phyloP scores from a whole-genome alignment of 1,140 invertebrate species.

The Heterodera carotae region DNA sequence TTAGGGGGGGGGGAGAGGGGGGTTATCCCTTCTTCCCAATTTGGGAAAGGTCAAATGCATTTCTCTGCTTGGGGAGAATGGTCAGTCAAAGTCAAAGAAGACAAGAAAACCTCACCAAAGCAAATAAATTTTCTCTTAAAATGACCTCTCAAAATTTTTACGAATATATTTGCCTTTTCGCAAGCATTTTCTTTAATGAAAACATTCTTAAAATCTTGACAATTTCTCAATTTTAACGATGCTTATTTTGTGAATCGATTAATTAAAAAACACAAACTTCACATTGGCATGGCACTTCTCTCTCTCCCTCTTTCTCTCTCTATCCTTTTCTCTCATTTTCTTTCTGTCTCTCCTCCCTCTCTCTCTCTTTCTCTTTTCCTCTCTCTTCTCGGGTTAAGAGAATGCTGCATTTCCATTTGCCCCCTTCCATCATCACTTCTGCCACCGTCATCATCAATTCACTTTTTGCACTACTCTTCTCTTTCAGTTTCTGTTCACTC shows the following conservation, averaged over 20 bases:
- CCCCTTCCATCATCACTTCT: neutral
- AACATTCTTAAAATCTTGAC: no score
- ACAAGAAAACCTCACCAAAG: neutral
- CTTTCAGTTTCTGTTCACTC: neutral
- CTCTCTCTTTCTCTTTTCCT: neutral
- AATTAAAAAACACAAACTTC: neutral
- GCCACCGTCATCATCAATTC: neutral
- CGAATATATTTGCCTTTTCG: no score
- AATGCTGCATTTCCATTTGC: no score
- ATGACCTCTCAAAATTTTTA: no score
- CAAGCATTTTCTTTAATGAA: no score
- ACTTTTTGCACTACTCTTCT: neutral
- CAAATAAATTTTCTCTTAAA: no score
- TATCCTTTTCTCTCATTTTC: neutral
- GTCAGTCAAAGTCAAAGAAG: neutral
- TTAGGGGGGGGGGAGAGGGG: no score
- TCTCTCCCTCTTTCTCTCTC: neutral
- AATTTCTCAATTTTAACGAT: no score
- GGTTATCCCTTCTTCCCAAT: neutral
- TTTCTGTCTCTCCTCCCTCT: neutral
- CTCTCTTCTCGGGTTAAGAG: neutral
- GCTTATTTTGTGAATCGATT: no score
- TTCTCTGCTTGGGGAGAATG: neutral
- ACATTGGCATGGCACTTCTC: neutral
- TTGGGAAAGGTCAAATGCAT: conserved; percentile 9